A percentile compares a stretch with the other conserved stretches of the same genome.
These are phyloP conservation scores for Danaus chrysippus DNA, from an alignment of 2,888 invertebrate species.

Conservation along the genomic window DNA sequence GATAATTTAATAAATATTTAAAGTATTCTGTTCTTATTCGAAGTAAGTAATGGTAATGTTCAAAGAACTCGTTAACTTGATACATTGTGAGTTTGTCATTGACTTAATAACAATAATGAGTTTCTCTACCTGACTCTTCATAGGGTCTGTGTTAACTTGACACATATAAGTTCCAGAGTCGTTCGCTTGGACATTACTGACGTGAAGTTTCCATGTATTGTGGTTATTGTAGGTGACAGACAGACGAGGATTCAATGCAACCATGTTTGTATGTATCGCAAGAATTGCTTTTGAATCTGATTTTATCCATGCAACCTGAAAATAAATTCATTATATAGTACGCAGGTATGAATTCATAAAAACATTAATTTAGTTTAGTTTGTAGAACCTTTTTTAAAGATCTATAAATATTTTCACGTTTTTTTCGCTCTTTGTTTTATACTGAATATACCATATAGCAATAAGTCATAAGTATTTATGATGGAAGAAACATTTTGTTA, in stretches of 20 bases:
- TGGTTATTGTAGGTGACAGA: conserved; percentile 95
- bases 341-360: not conserved
- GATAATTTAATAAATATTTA: not conserved
- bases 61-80: too few species aligned
- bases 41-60: too few species aligned
- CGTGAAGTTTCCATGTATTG: conserved; percentile 95
- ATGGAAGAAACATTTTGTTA: too few species aligned
- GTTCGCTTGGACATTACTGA: conserved; percentile 92
- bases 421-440: too few species aligned
- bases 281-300: conserved; percentile 93
- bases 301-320: conserved; percentile 94
- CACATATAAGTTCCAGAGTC: conserved; percentile 97
- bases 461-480: too few species aligned
- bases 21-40: too few species aligned
- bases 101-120: not conserved
- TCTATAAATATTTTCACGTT: too few species aligned
- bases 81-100: not conserved
- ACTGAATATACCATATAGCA: too few species aligned
- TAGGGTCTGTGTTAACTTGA: conserved; percentile 94
- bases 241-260: conserved; percentile 90
- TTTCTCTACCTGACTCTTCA: conserved; percentile 87
- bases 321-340: conserved; percentile 9
- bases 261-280: conserved; percentile 93
- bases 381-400: too few species aligned
- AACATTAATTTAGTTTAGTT: not conserved